Evolutionary conservation across 2,888 invertebrate species (phyloP).

Genomic region (Xestia xanthographa): DNA sequence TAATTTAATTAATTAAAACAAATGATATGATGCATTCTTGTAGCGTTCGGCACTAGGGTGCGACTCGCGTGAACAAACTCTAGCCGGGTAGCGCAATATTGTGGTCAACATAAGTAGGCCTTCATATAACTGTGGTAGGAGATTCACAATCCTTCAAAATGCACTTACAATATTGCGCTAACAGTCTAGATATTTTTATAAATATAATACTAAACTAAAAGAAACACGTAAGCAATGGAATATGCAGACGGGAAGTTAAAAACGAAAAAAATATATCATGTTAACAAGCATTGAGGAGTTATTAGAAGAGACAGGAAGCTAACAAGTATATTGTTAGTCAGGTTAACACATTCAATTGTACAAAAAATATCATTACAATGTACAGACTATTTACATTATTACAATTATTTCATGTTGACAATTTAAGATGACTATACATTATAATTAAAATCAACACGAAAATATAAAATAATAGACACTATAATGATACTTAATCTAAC

Average conservation of each 20-base stretch:
- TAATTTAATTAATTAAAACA: conserved; percentile 89
- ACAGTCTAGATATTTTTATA: conserved; percentile 68
- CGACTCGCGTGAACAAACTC: conserved; percentile 78
- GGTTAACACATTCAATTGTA: conserved; percentile 43
- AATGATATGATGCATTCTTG: conserved; percentile 91
- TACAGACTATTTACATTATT: conserved; percentile 64
- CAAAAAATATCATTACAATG: conserved; percentile 56
- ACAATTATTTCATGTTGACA: conserved; percentile 42
- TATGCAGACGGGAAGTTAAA: conserved; percentile 71
- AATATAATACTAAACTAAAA: conserved; percentile 82
- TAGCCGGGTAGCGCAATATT: conserved; percentile 70
- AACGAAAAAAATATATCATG: conserved; percentile 65
- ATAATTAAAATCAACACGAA: conserved; percentile 41
- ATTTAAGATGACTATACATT: conserved; percentile 21
- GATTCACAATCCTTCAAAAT: conserved; percentile 48
- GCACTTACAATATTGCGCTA: conserved; percentile 66
- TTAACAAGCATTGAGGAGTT: conserved; percentile 67
- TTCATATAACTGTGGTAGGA: conserved; percentile 43
- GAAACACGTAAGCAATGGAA: conserved; percentile 76
- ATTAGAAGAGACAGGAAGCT: conserved; percentile 68
- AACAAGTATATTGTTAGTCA: conserved; percentile 42
- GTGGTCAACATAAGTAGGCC: conserved; percentile 48
- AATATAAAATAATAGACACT: conserved; percentile 37
- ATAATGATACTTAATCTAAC: conserved; percentile 49
- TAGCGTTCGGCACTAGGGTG: conserved; percentile 82